Percentiles rank a stretch among this genome's conserved stretches.
Evolutionary conservation across 2,797 vertebrate genomes (phyloP).

Genomic region (Limosa lapponica): DNA sequence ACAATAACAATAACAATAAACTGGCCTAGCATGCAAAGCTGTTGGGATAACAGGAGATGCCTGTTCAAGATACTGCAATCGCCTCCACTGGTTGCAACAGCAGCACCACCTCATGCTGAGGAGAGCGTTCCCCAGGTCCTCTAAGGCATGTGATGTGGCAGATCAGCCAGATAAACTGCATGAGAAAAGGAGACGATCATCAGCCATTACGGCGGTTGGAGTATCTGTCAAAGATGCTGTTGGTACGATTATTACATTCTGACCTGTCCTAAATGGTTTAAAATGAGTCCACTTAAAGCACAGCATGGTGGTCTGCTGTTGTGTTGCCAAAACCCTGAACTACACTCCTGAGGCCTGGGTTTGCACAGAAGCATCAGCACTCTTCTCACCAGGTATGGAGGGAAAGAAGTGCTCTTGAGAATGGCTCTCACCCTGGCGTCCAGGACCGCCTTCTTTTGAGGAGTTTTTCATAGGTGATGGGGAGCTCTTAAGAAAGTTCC

Average conservation of each 20-base stretch:
- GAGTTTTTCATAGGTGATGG: not conserved
- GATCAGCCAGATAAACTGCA: not conserved
- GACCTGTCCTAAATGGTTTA: not conserved
- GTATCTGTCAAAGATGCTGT: not conserved
- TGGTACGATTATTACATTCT: not conserved
- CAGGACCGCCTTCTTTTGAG: not conserved
- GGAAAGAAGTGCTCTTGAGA: not conserved
- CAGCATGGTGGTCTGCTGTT: not conserved
- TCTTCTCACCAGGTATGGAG: not conserved
- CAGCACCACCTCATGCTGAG: not conserved
- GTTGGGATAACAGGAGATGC: constrained; percentile 4
- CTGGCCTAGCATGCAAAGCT: not conserved
- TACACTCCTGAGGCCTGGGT: not conserved
- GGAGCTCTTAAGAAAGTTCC: not conserved
- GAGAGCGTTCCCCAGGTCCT: not conserved
- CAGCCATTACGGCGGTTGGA: not conserved
- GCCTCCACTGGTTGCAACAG: not conserved
- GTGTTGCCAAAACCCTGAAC: not conserved
- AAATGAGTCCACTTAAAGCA: not conserved
- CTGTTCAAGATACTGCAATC: constrained; percentile 30
- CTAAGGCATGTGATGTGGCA: not conserved
- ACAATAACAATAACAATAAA: not conserved
- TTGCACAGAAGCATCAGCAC: not conserved
- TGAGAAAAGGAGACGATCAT: not conserved
- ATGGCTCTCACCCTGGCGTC: not conserved